phyloP scores from a whole-genome alignment of 2,888 invertebrate genomes.

The Caenorhabditis imperialis region DNA sequence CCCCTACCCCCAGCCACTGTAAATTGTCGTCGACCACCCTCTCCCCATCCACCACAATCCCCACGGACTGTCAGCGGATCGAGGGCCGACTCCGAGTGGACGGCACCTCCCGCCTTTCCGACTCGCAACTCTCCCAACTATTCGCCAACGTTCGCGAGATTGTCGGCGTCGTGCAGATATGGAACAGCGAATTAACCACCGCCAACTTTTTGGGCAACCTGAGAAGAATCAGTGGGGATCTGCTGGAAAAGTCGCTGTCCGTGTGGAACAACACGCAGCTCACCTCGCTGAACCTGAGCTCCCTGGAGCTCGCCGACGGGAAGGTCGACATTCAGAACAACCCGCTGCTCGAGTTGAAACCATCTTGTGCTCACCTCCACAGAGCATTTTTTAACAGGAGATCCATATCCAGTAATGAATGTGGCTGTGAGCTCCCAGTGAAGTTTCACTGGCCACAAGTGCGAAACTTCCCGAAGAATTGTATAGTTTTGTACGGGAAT shows the following conservation, averaged over 20 bases:
- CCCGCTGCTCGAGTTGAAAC: constrained; percentile 11
- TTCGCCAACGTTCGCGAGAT: constrained; percentile 8
- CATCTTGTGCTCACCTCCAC: constrained; percentile 14
- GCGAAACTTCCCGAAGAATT: constrained; percentile 15
- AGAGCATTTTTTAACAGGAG: constrained; percentile 14
- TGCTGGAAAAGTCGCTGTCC: constrained; percentile 2
- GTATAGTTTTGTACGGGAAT: constrained; percentile 34
- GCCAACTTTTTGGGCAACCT: constrained; percentile 6
- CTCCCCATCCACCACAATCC: constrained; percentile 9
- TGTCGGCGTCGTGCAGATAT: constrained; percentile 25
- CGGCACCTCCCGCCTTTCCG: constrained; percentile 5
- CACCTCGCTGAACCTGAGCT: constrained; percentile 2
- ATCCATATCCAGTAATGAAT: constrained; percentile 15
- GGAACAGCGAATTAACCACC: constrained; percentile 13
- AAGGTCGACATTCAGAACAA: constrained; percentile 20
- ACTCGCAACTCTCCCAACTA: not conserved
- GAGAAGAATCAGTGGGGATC: constrained; percentile 15
- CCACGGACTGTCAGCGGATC: constrained; percentile 8
- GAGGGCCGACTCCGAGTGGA: constrained; percentile 22
- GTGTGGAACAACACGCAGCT: constrained; percentile 17
- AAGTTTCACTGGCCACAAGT: constrained; percentile 13
- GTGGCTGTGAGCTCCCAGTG: constrained; percentile 32
- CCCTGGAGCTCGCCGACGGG: constrained; percentile 3
- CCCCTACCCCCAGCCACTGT: too few relatives aligned
- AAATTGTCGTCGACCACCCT: too few relatives aligned